Evolutionary conservation across 2,797 vertebrate genomes (phyloP), one percentile per base, ranked within the genome.

Genomic region (Hypotaenidia okinawae): DNA sequence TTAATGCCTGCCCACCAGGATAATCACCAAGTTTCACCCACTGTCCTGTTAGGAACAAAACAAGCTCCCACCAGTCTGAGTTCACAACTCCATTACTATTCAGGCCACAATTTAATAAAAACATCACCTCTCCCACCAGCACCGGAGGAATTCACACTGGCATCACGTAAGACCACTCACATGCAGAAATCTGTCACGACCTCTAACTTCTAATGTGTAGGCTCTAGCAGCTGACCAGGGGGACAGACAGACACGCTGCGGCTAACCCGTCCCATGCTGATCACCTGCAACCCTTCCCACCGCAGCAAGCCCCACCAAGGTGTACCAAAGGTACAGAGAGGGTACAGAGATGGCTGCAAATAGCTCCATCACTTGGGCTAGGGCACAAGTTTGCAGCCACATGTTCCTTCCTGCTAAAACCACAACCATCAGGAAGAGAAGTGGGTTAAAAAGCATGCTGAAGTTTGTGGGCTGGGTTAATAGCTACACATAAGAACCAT

Each of bases 311-410:
- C 30, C 55, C 16, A 41, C 12, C 69, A 25, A 33, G 41, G 55
- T 4, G 3, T 3, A 11, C 1, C 2, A 10, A 37, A 27, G n/a
- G 15, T 37, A 27, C 0, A 0, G 16, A 4, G 27, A 30, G 10
- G 10, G 32, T 4, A 45, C 43, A 45, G 47, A 47, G 18, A 24
- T 7, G 30, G 21, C 3, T 76, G 41, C 49, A 11, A n/a, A 27
- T 1, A 80, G 74, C 24, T 64, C 25, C 54, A 8, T 5, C 14
- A 14, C 58, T 7, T 4, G 27, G 41, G 47, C 32, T n/a, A 54
- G 22, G 22, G 21, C 24, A 0, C 12, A 45, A 49, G 52, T 17
- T 16, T 19, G 21, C 5, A 43, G 66, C 9, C 62, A 21, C 4
- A 2, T 7, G 7, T 4, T n/a, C n/a, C 10, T 61, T 17, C 28